Conservation (phyloP, 2,113 vertebrate species). For the Agapornis roseicollis region DNA sequence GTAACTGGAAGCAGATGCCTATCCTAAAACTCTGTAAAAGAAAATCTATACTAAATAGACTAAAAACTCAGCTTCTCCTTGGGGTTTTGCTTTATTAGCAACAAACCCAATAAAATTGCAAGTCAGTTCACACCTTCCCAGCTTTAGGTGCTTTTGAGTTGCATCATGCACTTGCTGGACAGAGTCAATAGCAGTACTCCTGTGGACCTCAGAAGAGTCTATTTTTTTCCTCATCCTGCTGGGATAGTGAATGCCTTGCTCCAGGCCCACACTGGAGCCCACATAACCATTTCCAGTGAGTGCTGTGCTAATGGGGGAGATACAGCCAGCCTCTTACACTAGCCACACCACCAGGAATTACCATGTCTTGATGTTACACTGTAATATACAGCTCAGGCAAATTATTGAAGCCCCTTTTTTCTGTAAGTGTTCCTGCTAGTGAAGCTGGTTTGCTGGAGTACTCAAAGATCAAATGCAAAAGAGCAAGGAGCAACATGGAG, state of each 20-base stretch:
- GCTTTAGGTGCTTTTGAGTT: background rate
- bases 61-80: background rate
- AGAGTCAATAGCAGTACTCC: background rate
- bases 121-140: background rate
- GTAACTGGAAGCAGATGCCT: slow-evolving; percentile 59
- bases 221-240: background rate
- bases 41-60: background rate
- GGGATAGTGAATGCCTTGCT: background rate
- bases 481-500: background rate
- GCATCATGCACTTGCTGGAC: accelerated
- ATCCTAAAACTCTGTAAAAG: slow-evolving; percentile 8
- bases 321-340: background rate
- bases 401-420: background rate
- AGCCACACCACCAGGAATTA: background rate
- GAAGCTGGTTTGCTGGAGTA: background rate
- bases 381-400: background rate
- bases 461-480: background rate
- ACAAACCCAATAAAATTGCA: background rate
- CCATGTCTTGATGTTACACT: accelerated
- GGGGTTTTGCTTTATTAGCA: slow-evolving; percentile 29
- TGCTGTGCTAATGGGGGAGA: background rate
- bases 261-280: background rate
- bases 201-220: background rate
- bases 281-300: background rate
- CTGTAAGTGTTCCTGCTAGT: background rate